Conservation (phyloP, 2,888 invertebrate genomes). For the Parnassius mnemosyne region DNA sequence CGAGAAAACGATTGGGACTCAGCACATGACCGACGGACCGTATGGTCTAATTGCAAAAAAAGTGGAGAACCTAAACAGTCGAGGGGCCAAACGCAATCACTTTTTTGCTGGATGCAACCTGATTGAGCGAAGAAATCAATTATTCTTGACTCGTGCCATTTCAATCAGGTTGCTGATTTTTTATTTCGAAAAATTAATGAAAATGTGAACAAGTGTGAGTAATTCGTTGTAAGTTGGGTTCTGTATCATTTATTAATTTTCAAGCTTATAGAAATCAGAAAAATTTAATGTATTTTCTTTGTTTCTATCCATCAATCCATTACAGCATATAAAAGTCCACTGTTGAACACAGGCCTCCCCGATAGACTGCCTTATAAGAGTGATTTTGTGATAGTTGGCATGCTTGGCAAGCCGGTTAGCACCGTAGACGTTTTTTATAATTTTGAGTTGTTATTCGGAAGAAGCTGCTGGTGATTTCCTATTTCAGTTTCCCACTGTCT, state of each 20-base stretch:
- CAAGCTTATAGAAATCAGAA: too few species aligned
- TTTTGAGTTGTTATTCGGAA: too few species aligned
- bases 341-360: too few species aligned
- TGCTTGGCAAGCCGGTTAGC: too few species aligned
- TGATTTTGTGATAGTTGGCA: too few species aligned
- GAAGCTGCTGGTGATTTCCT: too few species aligned
- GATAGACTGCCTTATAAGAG: too few species aligned
- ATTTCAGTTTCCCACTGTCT: too few species aligned
- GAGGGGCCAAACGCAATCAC: constrained; percentile 50
- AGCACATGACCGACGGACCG: constrained; percentile 46
- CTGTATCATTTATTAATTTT: constrained; percentile 3
- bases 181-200: constrained; percentile 30
- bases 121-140: constrained; percentile 65
- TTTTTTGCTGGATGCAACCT: constrained; percentile 57
- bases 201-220: constrained; percentile 22
- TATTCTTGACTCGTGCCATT: constrained; percentile 61
- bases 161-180: constrained; percentile 39
- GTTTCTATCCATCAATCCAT: too few species aligned
- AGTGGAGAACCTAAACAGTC: constrained; percentile 37
- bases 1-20: constrained; percentile 46
- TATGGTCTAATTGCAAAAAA: constrained; percentile 64
- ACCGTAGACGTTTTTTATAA: too few species aligned
- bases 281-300: too few species aligned
- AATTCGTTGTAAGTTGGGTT: constrained; percentile 2
- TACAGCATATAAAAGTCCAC: too few species aligned